phyloP scores from a whole-genome alignment of 2,888 invertebrate species.

The Dryobotodes eremita region DNA sequence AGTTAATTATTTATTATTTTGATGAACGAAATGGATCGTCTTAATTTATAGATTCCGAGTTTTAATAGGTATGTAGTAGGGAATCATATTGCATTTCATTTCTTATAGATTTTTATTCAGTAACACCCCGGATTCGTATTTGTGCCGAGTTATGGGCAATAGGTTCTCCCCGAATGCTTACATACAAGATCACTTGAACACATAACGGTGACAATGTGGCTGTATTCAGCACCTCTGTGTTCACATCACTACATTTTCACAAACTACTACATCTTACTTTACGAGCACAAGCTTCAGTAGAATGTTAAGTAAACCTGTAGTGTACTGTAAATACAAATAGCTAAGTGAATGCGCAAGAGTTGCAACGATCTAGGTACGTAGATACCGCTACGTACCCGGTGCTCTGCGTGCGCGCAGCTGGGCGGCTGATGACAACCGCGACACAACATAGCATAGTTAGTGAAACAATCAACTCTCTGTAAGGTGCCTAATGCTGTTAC shows the following conservation, averaged over 20 bases:
- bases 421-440: slow-evolving; percentile 4
- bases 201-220: no score
- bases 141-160: no score
- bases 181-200: no score
- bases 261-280: slow-evolving; percentile 1
- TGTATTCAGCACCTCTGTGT: no score
- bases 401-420: slow-evolving; percentile 34
- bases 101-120: no score
- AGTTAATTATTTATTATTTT: slow-evolving; percentile 34
- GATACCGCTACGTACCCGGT: slow-evolving; percentile 39
- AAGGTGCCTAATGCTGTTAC: not conserved
- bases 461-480: not conserved
- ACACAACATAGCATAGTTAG: not conserved
- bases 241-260: not conserved
- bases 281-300: slow-evolving; percentile 7
- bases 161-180: no score
- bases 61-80: not conserved
- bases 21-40: not conserved
- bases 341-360: slow-evolving; percentile 21
- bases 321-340: slow-evolving; percentile 25
- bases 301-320: slow-evolving; percentile 13
- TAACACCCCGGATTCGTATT: no score
- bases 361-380: slow-evolving; percentile 8
- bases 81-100: no score
- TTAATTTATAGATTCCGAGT: not conserved